These are phyloP conservation scores for Paramisgurnus dabryanus DNA, from an alignment of 2,113 vertebrate genomes.

Conservation along the genomic window DNA sequence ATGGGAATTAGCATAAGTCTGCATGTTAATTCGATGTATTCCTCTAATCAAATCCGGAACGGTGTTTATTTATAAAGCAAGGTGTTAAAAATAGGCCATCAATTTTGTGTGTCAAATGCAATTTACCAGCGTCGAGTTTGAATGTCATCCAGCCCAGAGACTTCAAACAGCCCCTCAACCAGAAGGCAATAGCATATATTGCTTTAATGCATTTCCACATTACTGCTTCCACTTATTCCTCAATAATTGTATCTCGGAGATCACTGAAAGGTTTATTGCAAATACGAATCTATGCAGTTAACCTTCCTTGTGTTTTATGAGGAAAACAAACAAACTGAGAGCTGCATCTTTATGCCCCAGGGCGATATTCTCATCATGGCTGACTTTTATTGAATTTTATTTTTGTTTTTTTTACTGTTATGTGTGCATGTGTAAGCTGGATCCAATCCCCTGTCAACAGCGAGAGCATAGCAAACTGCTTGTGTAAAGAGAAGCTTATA, in stretches of 20 bases:
- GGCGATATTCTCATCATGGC: neutral
- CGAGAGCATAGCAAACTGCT: slow-evolving; percentile 26
- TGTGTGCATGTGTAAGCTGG: slow-evolving; percentile 22
- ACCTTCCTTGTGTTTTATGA: slow-evolving; percentile 32
- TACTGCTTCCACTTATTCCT: slow-evolving; percentile 12
- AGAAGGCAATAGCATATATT: neutral
- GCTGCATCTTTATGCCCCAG: slow-evolving; percentile 18
- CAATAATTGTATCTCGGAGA: slow-evolving; percentile 9
- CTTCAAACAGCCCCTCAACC: neutral
- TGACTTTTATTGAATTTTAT: slow-evolving; percentile 18
- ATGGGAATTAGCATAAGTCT: slow-evolving; percentile 42
- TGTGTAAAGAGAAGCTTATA: slow-evolving; percentile 13
- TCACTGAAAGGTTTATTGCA: slow-evolving; percentile 1
- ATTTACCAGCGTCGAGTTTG: slow-evolving; percentile 39
- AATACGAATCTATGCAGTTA: slow-evolving; percentile 36
- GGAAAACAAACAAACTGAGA: slow-evolving; percentile 15
- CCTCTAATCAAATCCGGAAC: slow-evolving; percentile 51
- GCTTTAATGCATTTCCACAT: slow-evolving; percentile 26
- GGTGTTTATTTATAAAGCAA: slow-evolving; percentile 53
- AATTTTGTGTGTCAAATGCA: slow-evolving; percentile 49
- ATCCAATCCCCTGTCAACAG: slow-evolving; percentile 13
- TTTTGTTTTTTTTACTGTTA: slow-evolving; percentile 1
- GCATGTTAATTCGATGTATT: slow-evolving; percentile 48
- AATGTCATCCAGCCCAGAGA: slow-evolving; percentile 8
- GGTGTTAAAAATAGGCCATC: slow-evolving; percentile 51